A percentile compares a stretch with the other conserved stretches of the same genome.
Conservation (phyloP, 2,888 invertebrate species). For the Epinotia nisella region DNA sequence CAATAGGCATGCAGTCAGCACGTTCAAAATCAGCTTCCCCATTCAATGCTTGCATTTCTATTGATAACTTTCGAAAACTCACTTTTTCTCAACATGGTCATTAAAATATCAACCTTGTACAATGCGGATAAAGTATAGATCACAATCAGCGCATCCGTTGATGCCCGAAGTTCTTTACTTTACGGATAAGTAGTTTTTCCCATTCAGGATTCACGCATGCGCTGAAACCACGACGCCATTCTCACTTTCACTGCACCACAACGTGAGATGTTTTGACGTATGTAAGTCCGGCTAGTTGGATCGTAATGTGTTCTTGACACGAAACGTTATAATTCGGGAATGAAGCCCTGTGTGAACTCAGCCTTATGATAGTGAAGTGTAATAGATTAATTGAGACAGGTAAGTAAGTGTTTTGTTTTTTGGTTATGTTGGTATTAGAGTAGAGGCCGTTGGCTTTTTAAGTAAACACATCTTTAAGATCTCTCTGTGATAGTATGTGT, state of each 20-base stretch:
- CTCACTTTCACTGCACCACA: conserved; percentile 73
- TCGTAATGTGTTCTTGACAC: conserved; percentile 82
- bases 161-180: conserved; percentile 1
- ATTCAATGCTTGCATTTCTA: conserved; percentile 29
- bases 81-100: background rate
- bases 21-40: conserved; percentile 27
- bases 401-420: conserved; percentile 63
- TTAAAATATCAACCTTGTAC: background rate
- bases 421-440: conserved; percentile 57
- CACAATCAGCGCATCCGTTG: background rate
- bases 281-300: conserved; percentile 66
- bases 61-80: background rate
- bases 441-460: conserved; percentile 50
- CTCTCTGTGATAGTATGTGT: background rate
- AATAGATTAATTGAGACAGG: conserved; percentile 63
- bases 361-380: conserved; percentile 79
- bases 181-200: conserved; percentile 41
- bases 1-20: conserved; percentile 27
- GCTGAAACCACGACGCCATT: conserved; percentile 77
- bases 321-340: conserved; percentile 72
- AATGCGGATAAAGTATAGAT: background rate
- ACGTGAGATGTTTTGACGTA: conserved; percentile 76
- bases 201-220: conserved; percentile 71
- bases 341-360: conserved; percentile 69
- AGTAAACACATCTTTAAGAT: conserved; percentile 38